Conservation (phyloP, 2,888 invertebrate genomes). For the Prenolepis imparis region DNA sequence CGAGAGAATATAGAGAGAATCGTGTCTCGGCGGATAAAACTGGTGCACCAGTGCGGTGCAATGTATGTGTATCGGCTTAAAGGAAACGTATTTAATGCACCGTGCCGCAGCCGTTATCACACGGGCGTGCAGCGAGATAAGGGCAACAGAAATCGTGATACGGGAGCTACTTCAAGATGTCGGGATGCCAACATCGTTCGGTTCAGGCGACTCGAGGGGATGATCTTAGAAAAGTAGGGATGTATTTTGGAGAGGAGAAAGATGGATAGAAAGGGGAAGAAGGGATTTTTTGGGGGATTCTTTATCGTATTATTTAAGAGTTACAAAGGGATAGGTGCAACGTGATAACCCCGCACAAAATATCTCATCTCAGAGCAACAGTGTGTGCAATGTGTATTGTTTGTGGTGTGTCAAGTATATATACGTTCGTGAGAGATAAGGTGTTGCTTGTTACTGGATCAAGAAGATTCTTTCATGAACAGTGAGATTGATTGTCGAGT, state of each 20-base stretch:
- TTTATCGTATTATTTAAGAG: neutral
- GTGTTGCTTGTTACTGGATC: constrained; percentile 51
- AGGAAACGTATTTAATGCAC: constrained; percentile 3
- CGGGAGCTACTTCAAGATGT: constrained; percentile 6
- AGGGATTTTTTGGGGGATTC: neutral
- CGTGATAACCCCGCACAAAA: constrained; percentile 67
- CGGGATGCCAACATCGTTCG: neutral
- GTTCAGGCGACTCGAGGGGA: neutral
- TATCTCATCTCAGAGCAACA: constrained; percentile 72
- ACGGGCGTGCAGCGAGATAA: neutral
- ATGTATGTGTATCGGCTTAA: neutral
- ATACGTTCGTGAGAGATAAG: constrained; percentile 46
- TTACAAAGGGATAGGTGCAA: constrained; percentile 34
- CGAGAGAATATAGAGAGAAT: neutral
- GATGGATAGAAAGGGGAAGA: neutral
- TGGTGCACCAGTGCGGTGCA: neutral
- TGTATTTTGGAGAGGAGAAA: neutral
- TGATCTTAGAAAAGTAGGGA: neutral
- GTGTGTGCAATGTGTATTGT: constrained; percentile 79
- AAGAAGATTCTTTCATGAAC: constrained; percentile 50
- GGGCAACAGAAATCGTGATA: constrained; percentile 21
- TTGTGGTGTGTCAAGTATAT: constrained; percentile 72
- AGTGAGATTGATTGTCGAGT: constrained; percentile 30
- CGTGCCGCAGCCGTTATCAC: constrained; percentile 4
- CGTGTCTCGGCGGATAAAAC: neutral